phyloP scores from a whole-genome alignment of 37 sponge, comb jelly and placozoan genomes.

The Corticium candelabrum region DNA sequence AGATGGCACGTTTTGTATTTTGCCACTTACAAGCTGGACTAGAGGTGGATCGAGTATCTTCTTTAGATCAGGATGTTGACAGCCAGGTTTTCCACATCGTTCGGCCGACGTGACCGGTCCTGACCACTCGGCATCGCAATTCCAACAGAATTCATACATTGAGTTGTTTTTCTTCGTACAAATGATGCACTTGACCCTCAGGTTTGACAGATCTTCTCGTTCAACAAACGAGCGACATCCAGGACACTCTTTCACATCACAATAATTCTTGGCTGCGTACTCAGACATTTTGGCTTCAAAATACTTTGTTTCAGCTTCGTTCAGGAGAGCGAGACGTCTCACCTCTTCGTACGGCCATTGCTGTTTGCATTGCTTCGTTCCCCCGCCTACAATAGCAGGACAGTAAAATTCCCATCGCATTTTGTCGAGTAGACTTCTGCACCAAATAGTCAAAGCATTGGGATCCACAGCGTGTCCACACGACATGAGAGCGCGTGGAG shows the following conservation, averaged over 20 bases:
- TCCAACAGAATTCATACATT: slow-evolving; percentile 47
- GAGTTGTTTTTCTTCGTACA: slow-evolving; percentile 37
- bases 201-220: slow-evolving; percentile 27
- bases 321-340: slow-evolving; percentile 24
- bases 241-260: slow-evolving; percentile 46
- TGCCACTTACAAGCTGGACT: slow-evolving; percentile 12
- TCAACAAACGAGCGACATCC: slow-evolving; percentile 40
- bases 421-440: slow-evolving; percentile 30
- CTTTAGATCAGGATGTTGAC: slow-evolving; percentile 19
- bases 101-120: slow-evolving; percentile 14
- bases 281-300: slow-evolving; percentile 47
- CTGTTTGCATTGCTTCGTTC: slow-evolving; percentile 27
- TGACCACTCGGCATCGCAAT: slow-evolving; percentile 41
- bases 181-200: slow-evolving; percentile 25
- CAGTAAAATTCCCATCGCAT: slow-evolving; percentile 22
- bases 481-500: slow-evolving; percentile 25
- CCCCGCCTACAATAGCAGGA: slow-evolving; percentile 23
- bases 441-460: slow-evolving; percentile 28
- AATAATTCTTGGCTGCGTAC: slow-evolving; percentile 28
- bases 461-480: slow-evolving; percentile 48
- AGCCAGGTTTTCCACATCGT: slow-evolving; percentile 31
- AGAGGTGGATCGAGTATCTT: slow-evolving; percentile 12
- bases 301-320: slow-evolving; percentile 23
- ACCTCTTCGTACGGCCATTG: slow-evolving; percentile 34
- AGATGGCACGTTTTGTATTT: slow-evolving; percentile 20